Percentiles rank a stretch among this genome's conserved stretches.
Evolutionary conservation across 64 coral and sea anemone genomes (phyloP).

Genomic region (Anthopleura sola): DNA sequence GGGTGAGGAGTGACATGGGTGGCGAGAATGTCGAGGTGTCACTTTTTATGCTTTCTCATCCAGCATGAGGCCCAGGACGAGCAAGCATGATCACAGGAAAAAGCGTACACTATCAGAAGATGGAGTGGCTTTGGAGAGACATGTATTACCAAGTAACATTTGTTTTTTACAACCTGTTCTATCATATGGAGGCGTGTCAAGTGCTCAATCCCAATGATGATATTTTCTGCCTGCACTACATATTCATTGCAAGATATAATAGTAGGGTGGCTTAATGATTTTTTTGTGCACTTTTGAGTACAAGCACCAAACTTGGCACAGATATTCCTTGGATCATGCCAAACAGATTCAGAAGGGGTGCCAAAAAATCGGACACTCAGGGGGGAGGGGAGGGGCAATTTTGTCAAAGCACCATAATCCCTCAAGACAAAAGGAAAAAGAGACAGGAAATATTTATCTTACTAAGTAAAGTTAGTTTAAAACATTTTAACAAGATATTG

Average conservation of each 20-base stretch:
- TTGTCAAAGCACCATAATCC: no score
- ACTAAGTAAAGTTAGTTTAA: no score
- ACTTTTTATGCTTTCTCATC: slow-evolving; percentile 33
- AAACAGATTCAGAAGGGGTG: no score
- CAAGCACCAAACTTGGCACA: no score
- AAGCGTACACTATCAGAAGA: slow-evolving; percentile 41
- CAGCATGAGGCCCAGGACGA: slow-evolving; percentile 20
- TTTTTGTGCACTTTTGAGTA: no score
- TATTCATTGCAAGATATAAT: slow-evolving; percentile 38
- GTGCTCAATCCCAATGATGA: slow-evolving; percentile 56
- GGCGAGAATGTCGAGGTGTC: slow-evolving; percentile 51
- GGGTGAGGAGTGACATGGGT: slow-evolving; percentile 39
- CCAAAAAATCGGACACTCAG: no score
- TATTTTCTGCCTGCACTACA: slow-evolving; percentile 44
- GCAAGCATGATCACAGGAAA: slow-evolving; percentile 36
- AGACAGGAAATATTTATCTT: no score
- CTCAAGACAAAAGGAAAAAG: no score
- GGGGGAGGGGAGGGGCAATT: no score
- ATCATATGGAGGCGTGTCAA: slow-evolving; percentile 51
- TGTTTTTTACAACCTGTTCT: slow-evolving; percentile 60
- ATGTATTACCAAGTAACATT: slow-evolving; percentile 38
- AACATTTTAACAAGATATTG: no score
- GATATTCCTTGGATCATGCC: no score
- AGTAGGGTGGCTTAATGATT: no score
- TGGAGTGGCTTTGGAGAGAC: slow-evolving; percentile 54